Evolutionary conservation across 2,113 vertebrate genomes (phyloP), one percentile per base, ranked within the genome.

Genomic region (Oreochromis niloticus): DNA sequence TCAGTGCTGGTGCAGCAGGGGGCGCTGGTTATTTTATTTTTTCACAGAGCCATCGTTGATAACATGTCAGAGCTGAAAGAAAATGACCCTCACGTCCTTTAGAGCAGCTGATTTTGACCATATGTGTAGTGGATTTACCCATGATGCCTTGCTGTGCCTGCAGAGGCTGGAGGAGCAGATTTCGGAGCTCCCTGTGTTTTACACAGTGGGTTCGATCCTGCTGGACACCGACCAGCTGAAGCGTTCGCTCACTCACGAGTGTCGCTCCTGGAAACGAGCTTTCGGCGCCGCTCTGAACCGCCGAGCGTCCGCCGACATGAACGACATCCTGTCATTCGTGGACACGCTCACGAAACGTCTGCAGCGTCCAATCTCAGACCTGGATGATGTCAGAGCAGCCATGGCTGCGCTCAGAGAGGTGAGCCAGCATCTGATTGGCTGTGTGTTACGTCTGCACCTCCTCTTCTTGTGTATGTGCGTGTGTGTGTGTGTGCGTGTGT

Each of bases 101-200:
- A 66, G 32, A 36, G 32, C 9, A 0, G 32, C 17, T 66, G 32
- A 66, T 4, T 36, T 66, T n/a, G 17, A 32, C 14, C 16, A 9
- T 59, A 32, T 0, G 0, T 59, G 27, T 59, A 59, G 27, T 61
- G 5, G 27, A 17, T 63, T 63, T 63, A 63, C 59, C 30, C 56
- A 59, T 59, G 56, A 59, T 59, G 13, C 75, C 34, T 84, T 80
- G 79, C 54, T 54, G n/a, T 41, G 22, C 7, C 63, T 81, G 56
- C 61, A 98, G 97, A 94, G 87, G 91, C 93, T 97, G 91, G 96
- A 97, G 94, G 90, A 73, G 32, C 95, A 96, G 94, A 96, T 97
- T 19, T 95, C 91, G 39, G 97, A 97, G 78, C 93, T 98, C 2
- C 97, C 97, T 3, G 83, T n/a, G 19, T 91, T 86, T 22, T 94